Evolutionary conservation across 2,888 invertebrate species (phyloP).

Genomic region (Philaethria dido): DNA sequence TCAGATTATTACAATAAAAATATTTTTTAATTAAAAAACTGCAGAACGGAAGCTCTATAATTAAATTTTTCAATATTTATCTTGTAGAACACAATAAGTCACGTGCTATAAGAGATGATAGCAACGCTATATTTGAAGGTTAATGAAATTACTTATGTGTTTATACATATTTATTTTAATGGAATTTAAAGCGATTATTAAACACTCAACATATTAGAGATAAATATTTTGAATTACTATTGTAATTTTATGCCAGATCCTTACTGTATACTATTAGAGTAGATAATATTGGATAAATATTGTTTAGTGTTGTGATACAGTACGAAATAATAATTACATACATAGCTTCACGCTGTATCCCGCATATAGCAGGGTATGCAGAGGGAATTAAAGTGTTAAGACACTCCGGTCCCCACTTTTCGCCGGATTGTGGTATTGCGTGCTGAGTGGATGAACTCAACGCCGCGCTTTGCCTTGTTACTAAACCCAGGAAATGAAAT

Average conservation of each 20-base stretch:
- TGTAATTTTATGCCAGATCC: not conserved
- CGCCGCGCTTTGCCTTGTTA: no score
- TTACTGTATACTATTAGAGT: not conserved
- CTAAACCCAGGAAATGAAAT: no score
- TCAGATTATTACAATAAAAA: no score
- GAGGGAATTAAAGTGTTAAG: no score
- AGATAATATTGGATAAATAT: not conserved
- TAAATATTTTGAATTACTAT: not conserved
- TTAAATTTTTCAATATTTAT: not conserved
- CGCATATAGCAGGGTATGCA: no score
- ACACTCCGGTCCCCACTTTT: no score
- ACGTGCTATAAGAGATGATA: not conserved
- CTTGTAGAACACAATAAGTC: not conserved
- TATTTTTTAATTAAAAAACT: not conserved
- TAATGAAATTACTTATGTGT: not conserved
- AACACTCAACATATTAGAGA: not conserved
- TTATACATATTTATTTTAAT: constrained; percentile 4
- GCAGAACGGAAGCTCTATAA: not conserved
- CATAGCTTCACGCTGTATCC: no score
- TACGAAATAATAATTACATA: no score
- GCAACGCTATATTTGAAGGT: constrained; percentile 9
- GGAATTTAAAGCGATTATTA: not conserved
- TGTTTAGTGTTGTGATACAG: no score
- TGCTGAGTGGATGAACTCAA: no score
- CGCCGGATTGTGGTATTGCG: no score